Evolutionary conservation across 2,888 invertebrate genomes (phyloP), one percentile per base, ranked within the genome.

Genomic region (Callinectes sapidus): DNA sequence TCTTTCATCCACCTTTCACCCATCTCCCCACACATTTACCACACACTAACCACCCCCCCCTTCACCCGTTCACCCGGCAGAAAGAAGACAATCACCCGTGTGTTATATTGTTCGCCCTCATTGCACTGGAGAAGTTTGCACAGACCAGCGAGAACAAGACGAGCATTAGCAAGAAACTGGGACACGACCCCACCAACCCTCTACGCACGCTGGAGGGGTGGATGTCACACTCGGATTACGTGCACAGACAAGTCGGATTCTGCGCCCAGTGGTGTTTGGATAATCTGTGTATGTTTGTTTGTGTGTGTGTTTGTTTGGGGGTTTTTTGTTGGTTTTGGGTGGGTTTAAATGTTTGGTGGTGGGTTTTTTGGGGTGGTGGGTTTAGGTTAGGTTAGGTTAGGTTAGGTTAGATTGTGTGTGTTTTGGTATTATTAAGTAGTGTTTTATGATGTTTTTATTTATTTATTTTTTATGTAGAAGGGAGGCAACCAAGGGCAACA

Each of bases 211-310:
- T 99, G 94, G 98, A 98, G 96, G 96, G 96, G 91, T 97, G 97
- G 96, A 96, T 97, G 28, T 96, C 96, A 89, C 96, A 97, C 93
- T 96, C 96, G 0, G 97, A 98, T 95, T 97, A 96, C 95, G 96
- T 97, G 87, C 97, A 97, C 96, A 96, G 98, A 92, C 98, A 99
- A 96, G 98, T 98, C 93, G 98, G 98, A 71, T 99, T 99, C 96
- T 98, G 98, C 96, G 98, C 98, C 48, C 97, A 97, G 95, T 99
- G 98, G 98, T 97, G 97, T 95, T 96, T 99, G 93, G 99, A 99
- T 96, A 99, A 99, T 96, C 96, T 98, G 95, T 98, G 98, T 98
- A 96, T 97, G 97, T 96, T 92, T 54, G 35, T 28, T 13, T 32
- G 32, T 81, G 35, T 81, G 81, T 81, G 3, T 5, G 48, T 39